Evolutionary conservation across 2,797 vertebrate genomes (phyloP).

Genomic region (Leptodactylus fallax): DNA sequence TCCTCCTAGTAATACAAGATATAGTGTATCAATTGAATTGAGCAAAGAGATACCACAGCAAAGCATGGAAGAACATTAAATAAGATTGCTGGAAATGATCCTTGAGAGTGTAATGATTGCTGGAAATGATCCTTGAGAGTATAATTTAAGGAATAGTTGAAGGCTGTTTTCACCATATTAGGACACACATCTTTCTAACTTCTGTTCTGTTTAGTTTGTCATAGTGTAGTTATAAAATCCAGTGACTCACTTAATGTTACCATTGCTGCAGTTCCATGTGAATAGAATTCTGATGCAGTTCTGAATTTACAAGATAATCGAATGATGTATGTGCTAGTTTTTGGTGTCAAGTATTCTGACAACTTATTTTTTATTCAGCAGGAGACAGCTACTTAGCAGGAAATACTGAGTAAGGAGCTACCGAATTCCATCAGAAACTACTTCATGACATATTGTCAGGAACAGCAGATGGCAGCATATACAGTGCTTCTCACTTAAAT

Average conservation of each 20-base stretch:
- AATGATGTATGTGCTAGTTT: neutral
- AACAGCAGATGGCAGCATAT: too few relatives aligned
- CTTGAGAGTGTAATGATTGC: constrained; percentile 12
- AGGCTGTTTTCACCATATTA: neutral
- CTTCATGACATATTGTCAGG: too few relatives aligned
- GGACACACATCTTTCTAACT: neutral
- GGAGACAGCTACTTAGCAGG: neutral
- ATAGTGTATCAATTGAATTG: neutral
- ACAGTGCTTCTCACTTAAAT: too few relatives aligned
- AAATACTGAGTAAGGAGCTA: too few relatives aligned
- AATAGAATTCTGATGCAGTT: too few relatives aligned
- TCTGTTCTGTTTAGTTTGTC: neutral
- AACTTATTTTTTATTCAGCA: neutral
- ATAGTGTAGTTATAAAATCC: neutral
- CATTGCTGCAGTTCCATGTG: too few relatives aligned
- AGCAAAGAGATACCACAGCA: constrained; percentile 14
- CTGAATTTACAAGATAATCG: too few relatives aligned
- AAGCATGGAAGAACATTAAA: constrained; percentile 1
- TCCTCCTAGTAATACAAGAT: neutral
- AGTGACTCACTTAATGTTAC: neutral
- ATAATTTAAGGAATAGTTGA: constrained; percentile 1
- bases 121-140: constrained; percentile 13
- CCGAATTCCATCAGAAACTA: too few relatives aligned
- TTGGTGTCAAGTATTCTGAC: neutral
- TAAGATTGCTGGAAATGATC: constrained; percentile 9